Evolutionary conservation across 2,888 invertebrate genomes (phyloP).

Genomic region (Platycnemis pennipes): DNA sequence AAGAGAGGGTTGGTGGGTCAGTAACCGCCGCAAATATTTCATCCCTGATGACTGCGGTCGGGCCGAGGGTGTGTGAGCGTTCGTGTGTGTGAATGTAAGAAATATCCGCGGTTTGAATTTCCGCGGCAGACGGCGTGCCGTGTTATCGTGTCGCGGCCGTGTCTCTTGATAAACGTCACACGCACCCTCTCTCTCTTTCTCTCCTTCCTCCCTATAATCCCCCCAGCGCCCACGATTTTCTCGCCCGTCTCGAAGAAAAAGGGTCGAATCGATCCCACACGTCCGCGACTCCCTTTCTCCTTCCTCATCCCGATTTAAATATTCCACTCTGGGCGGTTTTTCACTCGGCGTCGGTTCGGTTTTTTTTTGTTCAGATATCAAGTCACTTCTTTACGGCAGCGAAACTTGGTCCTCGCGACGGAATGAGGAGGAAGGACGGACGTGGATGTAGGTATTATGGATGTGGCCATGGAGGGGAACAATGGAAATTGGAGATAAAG

Average conservation of each 20-base stretch:
- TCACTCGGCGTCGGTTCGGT: too few relatives aligned
- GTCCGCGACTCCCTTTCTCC: too few relatives aligned
- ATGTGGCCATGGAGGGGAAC: too few relatives aligned
- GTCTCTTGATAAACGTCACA: conserved; percentile 24
- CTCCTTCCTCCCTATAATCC: background rate
- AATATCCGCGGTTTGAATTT: conserved; percentile 34
- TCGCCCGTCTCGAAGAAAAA: background rate
- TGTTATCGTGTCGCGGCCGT: conserved; percentile 22
- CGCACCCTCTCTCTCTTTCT: background rate
- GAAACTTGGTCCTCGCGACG: too few relatives aligned
- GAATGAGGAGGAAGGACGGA: too few relatives aligned
- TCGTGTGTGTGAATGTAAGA: background rate
- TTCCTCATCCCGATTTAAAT: too few relatives aligned
- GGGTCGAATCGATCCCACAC: background rate
- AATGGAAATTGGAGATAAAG: too few relatives aligned
- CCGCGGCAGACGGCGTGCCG: conserved; percentile 22
- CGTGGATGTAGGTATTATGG: too few relatives aligned
- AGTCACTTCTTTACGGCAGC: too few relatives aligned
- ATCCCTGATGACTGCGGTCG: conserved; percentile 14
- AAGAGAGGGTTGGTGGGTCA: background rate
- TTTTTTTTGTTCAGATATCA: too few relatives aligned
- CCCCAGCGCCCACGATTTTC: background rate
- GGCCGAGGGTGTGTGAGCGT: background rate
- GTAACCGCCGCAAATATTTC: background rate
- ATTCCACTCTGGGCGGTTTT: too few relatives aligned